Percentiles rank a stretch among this genome's conserved stretches.
Evolutionary conservation across 53 echinoderm and acorn worm species (phyloP).

Genomic region (Luidia sarsii): DNA sequence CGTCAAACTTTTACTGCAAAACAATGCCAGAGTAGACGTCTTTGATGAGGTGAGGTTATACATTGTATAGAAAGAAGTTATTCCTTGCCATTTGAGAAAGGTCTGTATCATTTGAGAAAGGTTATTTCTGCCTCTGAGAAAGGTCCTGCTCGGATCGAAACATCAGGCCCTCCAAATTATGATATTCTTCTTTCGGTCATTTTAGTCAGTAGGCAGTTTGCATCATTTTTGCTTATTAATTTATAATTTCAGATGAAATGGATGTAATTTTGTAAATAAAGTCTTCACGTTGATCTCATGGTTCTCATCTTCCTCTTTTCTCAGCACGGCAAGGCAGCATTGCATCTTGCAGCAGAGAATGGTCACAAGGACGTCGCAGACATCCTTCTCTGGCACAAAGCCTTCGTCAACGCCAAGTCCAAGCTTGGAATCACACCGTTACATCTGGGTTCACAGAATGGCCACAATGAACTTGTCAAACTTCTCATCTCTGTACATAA

Average conservation of each 20-base stretch:
- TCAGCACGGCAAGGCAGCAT: constrained; percentile 97
- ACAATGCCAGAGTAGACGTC: constrained; percentile 92
- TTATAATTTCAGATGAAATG: background rate
- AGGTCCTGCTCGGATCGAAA: no score
- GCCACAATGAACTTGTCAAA: constrained; percentile 85
- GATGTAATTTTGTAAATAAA: background rate
- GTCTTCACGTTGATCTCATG: background rate
- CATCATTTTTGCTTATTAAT: background rate
- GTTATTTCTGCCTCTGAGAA: no score
- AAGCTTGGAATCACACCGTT: constrained; percentile 91
- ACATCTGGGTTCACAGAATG: constrained; percentile 86
- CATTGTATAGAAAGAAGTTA: no score
- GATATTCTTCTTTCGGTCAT: no score
- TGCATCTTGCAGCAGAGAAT: constrained; percentile 92
- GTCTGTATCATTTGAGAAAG: background rate
- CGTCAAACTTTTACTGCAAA: constrained; percentile 75
- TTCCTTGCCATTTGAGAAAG: background rate
- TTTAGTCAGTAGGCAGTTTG: no score
- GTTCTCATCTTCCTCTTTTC: no score
- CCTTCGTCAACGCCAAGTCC: constrained; percentile 96
- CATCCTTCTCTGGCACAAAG: constrained; percentile 90
- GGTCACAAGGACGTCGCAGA: constrained; percentile 82
- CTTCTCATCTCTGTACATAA: constrained; percentile 72
- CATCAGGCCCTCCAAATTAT: no score
- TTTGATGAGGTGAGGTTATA: constrained; percentile 99